Conservation (phyloP, 1,140 invertebrate genomes). For the Bombus waltoni region DNA sequence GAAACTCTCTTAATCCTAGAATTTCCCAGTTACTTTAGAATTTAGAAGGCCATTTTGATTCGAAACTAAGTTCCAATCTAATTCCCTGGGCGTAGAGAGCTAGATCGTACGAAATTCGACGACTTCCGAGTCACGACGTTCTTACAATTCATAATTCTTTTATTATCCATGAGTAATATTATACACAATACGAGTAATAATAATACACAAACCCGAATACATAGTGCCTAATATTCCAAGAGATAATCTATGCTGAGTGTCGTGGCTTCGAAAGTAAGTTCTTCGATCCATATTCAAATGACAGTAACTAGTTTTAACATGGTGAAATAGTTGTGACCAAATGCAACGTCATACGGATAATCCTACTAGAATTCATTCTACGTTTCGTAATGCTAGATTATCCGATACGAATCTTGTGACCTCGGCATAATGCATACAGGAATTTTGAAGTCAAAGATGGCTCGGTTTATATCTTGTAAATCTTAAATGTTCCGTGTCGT, state of each 20-base stretch:
- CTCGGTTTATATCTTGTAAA: neutral
- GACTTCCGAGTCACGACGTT: neutral
- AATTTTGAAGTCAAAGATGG: neutral
- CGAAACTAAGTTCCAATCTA: neutral
- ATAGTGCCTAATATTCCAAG: neutral
- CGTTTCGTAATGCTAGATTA: neutral
- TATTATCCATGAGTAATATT: neutral
- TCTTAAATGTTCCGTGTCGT: too few species aligned
- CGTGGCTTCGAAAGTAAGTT: neutral
- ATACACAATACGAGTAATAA: neutral
- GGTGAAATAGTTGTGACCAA: neutral
- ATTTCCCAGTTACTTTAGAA: neutral
- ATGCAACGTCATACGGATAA: neutral
- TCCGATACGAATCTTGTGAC: neutral
- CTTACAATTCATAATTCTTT: neutral
- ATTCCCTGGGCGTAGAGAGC: too few species aligned
- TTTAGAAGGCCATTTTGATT: neutral
- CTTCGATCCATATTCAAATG: neutral
- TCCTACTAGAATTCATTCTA: neutral
- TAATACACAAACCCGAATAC: neutral
- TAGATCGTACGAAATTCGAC: too few species aligned
- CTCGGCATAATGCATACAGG: neutral
- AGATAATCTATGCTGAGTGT: neutral
- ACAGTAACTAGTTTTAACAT: neutral
- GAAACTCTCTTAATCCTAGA: constrained; percentile 24